phyloP scores from a whole-genome alignment of 64 coral and sea anemone genomes.

The Porites australiensis region DNA sequence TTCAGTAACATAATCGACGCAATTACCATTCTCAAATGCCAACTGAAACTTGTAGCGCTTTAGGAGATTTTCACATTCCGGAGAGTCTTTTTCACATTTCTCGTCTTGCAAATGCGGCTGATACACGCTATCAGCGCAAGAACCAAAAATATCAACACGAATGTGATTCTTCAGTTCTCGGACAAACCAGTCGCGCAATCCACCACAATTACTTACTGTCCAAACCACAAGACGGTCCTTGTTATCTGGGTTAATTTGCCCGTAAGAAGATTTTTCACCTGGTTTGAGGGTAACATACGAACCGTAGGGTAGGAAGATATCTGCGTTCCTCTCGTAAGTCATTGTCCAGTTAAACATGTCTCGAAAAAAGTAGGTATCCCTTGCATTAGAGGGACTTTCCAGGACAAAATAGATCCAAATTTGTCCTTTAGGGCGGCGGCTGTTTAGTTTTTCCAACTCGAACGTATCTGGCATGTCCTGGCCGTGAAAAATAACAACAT shows the following conservation, averaged over 20 bases:
- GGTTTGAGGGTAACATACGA: constrained; percentile 6
- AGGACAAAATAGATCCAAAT: constrained; percentile 62
- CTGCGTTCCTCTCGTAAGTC: constrained; percentile 67
- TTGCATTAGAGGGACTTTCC: constrained; percentile 19
- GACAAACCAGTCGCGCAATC: constrained; percentile 18
- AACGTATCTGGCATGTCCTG: constrained; percentile 31
- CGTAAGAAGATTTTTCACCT: constrained; percentile 4
- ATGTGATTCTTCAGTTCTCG: constrained; percentile 16
- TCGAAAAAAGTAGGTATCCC: constrained; percentile 16
- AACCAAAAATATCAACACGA: constrained; percentile 59
- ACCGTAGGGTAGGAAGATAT: constrained; percentile 80
- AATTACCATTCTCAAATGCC: constrained; percentile 81
- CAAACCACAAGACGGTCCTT: constrained; percentile 61
- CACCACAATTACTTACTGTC: constrained; percentile 46
- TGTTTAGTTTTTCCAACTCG: constrained; percentile 14
- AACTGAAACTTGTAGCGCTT: constrained; percentile 73
- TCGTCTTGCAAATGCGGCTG: background rate
- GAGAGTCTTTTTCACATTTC: constrained; percentile 17
- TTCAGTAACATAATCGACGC: constrained; percentile 76
- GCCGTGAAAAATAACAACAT: constrained; percentile 55
- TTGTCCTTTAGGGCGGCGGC: constrained; percentile 32
- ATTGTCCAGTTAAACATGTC: constrained; percentile 83
- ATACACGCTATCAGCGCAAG: constrained; percentile 12
- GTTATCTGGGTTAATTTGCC: background rate
- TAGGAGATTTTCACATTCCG: constrained; percentile 47